Evolutionary conservation across 2,797 vertebrate genomes (phyloP).

Genomic region (Scolopax rusticola): DNA sequence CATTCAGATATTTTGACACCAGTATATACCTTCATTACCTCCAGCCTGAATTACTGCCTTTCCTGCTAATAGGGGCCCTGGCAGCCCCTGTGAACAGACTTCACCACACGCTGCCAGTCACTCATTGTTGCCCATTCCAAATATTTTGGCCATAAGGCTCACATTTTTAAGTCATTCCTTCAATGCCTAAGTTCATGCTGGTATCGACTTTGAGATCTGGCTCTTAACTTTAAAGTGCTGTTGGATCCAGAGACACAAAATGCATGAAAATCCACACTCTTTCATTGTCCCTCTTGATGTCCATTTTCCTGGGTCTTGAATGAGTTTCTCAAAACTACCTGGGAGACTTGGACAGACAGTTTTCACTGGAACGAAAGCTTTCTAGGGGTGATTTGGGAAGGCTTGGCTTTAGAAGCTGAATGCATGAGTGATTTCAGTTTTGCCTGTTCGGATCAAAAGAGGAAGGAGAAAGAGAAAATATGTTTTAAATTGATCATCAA

Average conservation of each 20-base stretch:
- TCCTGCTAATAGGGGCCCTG: not conserved
- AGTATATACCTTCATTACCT: not conserved
- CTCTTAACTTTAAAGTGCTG: not conserved
- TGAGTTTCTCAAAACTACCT: not conserved
- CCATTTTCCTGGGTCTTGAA: not conserved
- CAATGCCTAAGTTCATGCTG: not conserved
- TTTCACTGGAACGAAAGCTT: not conserved
- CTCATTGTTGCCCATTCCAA: not conserved
- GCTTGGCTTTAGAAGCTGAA: not conserved
- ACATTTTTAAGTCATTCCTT: not conserved
- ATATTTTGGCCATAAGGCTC: not conserved
- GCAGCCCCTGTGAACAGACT: not conserved
- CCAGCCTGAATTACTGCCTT: not conserved
- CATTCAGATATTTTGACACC: conserved; percentile 15
- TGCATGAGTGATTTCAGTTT: not conserved
- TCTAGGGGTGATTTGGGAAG: not conserved
- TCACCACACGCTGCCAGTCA: not conserved
- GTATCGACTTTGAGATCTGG: not conserved
- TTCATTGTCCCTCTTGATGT: not conserved
- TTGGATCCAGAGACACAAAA: not conserved
- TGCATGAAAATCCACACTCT: not conserved
- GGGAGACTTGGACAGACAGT: not conserved
- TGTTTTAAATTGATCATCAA: not conserved
- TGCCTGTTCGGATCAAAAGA: not conserved
- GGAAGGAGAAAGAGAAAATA: not conserved